Base-by-base conservation (phyloP, 2,888 invertebrate species). In the Deladenus siricidicola region DNA sequence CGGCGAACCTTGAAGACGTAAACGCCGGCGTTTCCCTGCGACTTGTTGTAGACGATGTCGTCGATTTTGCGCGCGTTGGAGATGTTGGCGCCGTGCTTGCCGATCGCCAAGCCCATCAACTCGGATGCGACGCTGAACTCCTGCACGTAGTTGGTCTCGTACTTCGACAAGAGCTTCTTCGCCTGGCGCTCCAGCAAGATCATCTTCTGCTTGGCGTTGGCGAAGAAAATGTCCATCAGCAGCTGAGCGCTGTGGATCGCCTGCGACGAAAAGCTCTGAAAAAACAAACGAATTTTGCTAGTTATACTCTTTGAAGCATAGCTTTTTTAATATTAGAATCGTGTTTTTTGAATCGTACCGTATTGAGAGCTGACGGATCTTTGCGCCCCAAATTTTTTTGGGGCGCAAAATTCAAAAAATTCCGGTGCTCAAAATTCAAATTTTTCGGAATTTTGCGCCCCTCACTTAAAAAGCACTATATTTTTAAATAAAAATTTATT, bases 61-160 rank as follows among this genome's bases (percentile, higher is more conserved):
- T 64, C 65, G 42, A 73, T 62, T 19, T 59, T 57, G 23, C 74
- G 68, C n/a, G 73, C 74, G 45, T 59, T 59, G 29, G 59, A 43
- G 48, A 71, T 64, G 52, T 70, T 71, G 1, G 62, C 24, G 17
- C 75, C 75, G 19, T 69, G 65, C 2, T 65, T 42, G 71, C 96
- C 96, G 80, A 98, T 98, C 45, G 96, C 94, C 75, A 98, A 85
- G 62, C 98, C 98, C 94, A 98, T 96, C 74, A 98, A 85, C 81
- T 93, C 92, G 80, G 90, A 90, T 76, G 90, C 86, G 59, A 98
- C 94, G 71, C 86, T 86, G 83, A 96, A 96, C 51, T 63, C 61
- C 14, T 54, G 56, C 29, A 68, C 63, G 30, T 24, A 42, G 34
- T 45, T 28, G 14, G 57, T 28, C 2, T 49, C 47, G 1, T 59